Conservation (phyloP, 1,140 invertebrate species). For the Polypedilum vanderplanki region DNA sequence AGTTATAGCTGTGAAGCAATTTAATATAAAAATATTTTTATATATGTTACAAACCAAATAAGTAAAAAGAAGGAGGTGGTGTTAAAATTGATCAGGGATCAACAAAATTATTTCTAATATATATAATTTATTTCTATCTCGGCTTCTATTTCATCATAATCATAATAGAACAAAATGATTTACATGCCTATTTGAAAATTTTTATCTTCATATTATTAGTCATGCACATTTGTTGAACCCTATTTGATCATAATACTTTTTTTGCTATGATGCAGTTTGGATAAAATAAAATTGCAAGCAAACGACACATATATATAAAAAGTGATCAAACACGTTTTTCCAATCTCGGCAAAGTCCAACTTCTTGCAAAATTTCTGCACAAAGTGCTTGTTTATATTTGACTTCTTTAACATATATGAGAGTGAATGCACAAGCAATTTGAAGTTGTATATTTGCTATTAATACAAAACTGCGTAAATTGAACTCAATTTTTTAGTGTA, state of each 20-base stretch:
- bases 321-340: constrained; percentile 3
- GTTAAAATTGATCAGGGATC: too few relatives aligned
- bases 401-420: not conserved
- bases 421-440: not conserved
- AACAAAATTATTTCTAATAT: too few relatives aligned
- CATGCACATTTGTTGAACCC: too few relatives aligned
- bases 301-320: not conserved
- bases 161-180: too few relatives aligned
- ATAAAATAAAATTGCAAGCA: not conserved
- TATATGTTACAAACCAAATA: too few relatives aligned
- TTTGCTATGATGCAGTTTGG: not conserved
- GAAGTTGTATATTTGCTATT: not conserved
- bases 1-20: too few relatives aligned
- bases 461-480: not conserved
- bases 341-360: not conserved
- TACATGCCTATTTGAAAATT: too few relatives aligned
- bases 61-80: too few relatives aligned
- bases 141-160: too few relatives aligned
- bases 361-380: not conserved
- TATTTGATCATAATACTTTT: not conserved
- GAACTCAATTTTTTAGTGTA: not conserved
- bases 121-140: too few relatives aligned
- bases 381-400: not conserved
- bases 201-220: too few relatives aligned
- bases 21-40: too few relatives aligned